These are phyloP conservation scores for Dasysyrphus albostriatus DNA, from an alignment of 2,888 invertebrate species.

Conservation along the genomic window DNA sequence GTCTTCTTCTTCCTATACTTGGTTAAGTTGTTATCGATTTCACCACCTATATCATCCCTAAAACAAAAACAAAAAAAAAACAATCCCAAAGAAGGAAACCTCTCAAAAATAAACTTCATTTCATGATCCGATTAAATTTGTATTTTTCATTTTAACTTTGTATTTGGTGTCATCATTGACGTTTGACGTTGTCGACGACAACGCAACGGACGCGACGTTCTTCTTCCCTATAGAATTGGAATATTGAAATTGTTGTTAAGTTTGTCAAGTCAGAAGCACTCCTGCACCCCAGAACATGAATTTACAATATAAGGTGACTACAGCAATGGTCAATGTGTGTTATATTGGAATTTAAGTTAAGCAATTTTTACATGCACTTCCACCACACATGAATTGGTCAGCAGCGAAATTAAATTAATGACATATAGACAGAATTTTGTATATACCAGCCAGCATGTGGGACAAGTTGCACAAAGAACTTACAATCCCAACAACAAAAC, in stretches of 20 bases:
- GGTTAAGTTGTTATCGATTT: constrained; percentile 69
- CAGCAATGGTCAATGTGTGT: constrained; percentile 39
- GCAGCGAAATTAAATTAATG: constrained; percentile 39
- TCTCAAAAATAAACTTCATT: constrained; percentile 72
- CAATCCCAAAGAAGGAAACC: constrained; percentile 54
- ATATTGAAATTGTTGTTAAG: not conserved
- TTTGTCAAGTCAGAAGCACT: constrained; percentile 6
- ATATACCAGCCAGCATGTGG: constrained; percentile 31
- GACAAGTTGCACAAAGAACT: constrained; percentile 6
- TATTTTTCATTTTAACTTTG: constrained; percentile 40
- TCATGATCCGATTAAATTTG: constrained; percentile 73
- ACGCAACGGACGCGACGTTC: not conserved
- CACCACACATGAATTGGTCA: constrained; percentile 31
- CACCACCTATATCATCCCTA: constrained; percentile 40
- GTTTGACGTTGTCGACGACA: not conserved
- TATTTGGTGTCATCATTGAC: constrained; percentile 42
- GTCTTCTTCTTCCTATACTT: constrained; percentile 33
- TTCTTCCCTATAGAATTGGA: not conserved
- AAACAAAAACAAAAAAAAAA: no score
- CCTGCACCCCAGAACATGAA: constrained; percentile 29
- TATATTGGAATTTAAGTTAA: constrained; percentile 56
- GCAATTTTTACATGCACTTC: constrained; percentile 53
- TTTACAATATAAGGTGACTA: constrained; percentile 44
- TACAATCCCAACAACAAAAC: not conserved
- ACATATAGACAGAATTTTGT: not conserved